Base-by-base conservation (phyloP, 2,113 vertebrate species). In the Crotalus helleri region DNA sequence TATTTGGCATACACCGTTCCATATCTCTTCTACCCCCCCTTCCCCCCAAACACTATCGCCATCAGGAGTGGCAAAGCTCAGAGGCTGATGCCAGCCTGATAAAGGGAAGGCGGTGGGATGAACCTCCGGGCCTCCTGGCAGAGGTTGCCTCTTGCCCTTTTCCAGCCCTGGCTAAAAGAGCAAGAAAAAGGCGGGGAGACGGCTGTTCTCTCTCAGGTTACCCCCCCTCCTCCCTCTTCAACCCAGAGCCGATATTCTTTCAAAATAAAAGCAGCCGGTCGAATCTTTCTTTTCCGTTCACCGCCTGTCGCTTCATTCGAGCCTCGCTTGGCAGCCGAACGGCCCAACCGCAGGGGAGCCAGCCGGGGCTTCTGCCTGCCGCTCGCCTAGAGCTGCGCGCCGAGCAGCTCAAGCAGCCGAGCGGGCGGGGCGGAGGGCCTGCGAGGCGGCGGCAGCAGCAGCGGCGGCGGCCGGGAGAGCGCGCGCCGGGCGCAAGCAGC, bases 401-500 rank as follows among this genome's bases (percentile, higher is more conserved):
- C 39, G 92, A 91, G 94, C 61, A 9, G 69, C 39, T 93, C 81
- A 13, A 90, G 15, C 81, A 8, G 23, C 13, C 46, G 91, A 90
- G 19, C 24, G 46, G 46, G 61, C 13, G 44, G 74, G 59, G 24
- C 29, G 69, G n/a, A 29, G 53, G 29, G 54, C 15, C 1, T 89
- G 91, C 69, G 88, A 88, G 46, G 92, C 29, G 89, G 86, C 87
- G 5, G n/a, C n/a, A n/a, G 90, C 49, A 11, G 86, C 87, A 74
- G 39, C 90, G 64, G 85, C 85, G 64, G 10, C 89, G 55, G 2
- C n/a, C 29, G 53, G 86, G 92, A 95, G 94, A 57, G 92, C 58
- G 94, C 46, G 94, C 94, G 95, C 94, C 24, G 54, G 94, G 96
- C 93, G 95, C 95, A 1, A 91, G 95, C 49, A 10, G 87, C 95